Evolutionary conservation across 2,797 vertebrate genomes (phyloP).

Genomic region (Mus spretus): DNA sequence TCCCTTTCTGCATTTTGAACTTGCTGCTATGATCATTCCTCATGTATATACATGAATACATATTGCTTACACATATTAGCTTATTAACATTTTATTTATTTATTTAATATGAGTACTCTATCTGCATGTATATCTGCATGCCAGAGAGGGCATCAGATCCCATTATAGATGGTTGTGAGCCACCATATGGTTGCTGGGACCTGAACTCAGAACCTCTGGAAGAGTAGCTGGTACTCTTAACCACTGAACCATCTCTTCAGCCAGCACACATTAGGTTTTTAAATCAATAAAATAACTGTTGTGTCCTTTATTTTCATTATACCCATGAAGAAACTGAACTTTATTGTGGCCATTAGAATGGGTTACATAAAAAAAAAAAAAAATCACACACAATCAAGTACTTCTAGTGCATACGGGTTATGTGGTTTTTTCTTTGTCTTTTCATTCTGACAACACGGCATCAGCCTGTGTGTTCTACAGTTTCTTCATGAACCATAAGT

Average conservation of each 20-base stretch:
- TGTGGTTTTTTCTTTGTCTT: not conserved
- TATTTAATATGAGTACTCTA: not conserved
- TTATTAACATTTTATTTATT: not conserved
- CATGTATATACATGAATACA: not conserved
- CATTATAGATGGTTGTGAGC: not conserved
- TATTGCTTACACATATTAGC: not conserved
- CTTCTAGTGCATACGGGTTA: not conserved
- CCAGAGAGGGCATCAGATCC: not conserved
- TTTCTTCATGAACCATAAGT: not conserved
- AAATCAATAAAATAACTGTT: not conserved
- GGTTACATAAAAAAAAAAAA: not conserved
- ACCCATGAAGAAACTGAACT: not conserved
- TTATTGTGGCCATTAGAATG: constrained; percentile 41
- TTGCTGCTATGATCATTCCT: not conserved
- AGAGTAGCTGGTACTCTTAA: not conserved
- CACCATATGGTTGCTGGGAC: not conserved
- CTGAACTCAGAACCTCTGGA: not conserved
- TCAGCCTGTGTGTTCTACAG: not conserved
- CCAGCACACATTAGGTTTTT: not conserved
- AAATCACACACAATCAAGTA: constrained; percentile 23
- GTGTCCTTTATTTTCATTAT: not conserved
- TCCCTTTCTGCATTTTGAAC: constrained; percentile 37
- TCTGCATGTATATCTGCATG: not conserved
- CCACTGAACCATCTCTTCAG: not conserved
- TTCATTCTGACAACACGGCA: constrained; percentile 45